Evolutionary conservation across 2,888 invertebrate species (phyloP).

Genomic region (Netelia fuscicornis): DNA sequence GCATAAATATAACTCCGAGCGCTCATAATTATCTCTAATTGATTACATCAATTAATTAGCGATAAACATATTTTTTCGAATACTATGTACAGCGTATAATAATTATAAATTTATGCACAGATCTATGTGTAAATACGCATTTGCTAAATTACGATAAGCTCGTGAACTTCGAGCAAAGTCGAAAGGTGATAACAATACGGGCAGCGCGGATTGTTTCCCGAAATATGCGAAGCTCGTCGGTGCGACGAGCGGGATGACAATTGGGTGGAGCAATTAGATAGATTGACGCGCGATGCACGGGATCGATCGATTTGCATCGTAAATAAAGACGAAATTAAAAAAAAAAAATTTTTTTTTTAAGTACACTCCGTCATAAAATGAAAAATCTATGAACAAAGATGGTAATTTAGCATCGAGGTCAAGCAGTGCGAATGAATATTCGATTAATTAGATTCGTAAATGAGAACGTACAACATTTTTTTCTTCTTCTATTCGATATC

Average conservation of each 20-base stretch:
- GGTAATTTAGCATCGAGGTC: neutral
- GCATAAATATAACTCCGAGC: neutral
- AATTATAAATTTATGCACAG: neutral
- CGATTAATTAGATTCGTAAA: neutral
- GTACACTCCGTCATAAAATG: neutral
- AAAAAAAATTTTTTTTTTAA: neutral
- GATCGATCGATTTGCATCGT: conserved; percentile 28
- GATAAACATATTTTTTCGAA: too few relatives aligned
- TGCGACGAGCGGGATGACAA: conserved; percentile 42
- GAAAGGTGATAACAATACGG: conserved; percentile 14
- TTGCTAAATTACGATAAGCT: conserved; percentile 51
- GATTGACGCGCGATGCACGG: conserved; percentile 1
- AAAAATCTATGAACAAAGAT: neutral
- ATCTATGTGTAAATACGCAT: neutral
- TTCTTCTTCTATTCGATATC: neutral
- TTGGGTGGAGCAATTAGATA: conserved; percentile 53
- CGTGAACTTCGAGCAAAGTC: conserved; percentile 3
- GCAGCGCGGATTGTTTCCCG: conserved; percentile 28
- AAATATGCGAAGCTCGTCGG: conserved; percentile 44
- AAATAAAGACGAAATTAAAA: neutral
- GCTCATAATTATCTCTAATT: neutral
- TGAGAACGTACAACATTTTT: neutral
- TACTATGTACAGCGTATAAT: neutral
- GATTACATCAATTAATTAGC: too few relatives aligned
- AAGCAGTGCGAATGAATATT: neutral